phyloP scores from a whole-genome alignment of 2,797 vertebrate species.

The Peromyscus melanophrys region DNA sequence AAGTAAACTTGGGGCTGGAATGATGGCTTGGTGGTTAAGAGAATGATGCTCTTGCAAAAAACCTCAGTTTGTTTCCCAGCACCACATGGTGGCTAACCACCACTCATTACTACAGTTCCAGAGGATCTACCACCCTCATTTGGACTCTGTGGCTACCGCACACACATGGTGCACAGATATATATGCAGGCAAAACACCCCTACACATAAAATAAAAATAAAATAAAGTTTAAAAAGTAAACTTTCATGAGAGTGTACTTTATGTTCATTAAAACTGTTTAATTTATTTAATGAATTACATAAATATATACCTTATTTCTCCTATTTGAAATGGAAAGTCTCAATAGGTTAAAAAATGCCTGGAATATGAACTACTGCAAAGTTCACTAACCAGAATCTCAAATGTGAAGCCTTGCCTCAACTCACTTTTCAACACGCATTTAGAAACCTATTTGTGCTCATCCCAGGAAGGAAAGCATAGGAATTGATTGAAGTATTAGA shows the following conservation, averaged over 20 bases:
- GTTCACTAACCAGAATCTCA: slow-evolving; percentile 55
- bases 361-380: slow-evolving; percentile 48
- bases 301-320: slow-evolving; percentile 37
- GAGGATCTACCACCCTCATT: not conserved
- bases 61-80: not conserved
- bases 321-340: slow-evolving; percentile 51
- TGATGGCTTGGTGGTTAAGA: not conserved
- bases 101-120: not conserved
- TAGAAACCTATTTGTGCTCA: slow-evolving; percentile 67
- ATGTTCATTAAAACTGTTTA: not conserved
- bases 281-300: not conserved
- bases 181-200: not conserved
- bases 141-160: not conserved
- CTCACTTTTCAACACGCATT: slow-evolving; percentile 67
- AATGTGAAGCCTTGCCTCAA: slow-evolving; percentile 14
- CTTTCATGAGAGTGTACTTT: slow-evolving; percentile 33
- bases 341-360: slow-evolving; percentile 53
- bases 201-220: not conserved
- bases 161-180: not conserved
- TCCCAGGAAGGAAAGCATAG: slow-evolving; percentile 71
- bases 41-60: not conserved
- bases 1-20: not conserved
- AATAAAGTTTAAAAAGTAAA: slow-evolving; percentile 34
- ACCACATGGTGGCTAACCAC: too few species aligned
- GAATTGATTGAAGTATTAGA: slow-evolving; percentile 79